These are phyloP conservation scores for Eretmochelys imbricata DNA, from an alignment of 2,113 vertebrate genomes.

Conservation along the genomic window DNA sequence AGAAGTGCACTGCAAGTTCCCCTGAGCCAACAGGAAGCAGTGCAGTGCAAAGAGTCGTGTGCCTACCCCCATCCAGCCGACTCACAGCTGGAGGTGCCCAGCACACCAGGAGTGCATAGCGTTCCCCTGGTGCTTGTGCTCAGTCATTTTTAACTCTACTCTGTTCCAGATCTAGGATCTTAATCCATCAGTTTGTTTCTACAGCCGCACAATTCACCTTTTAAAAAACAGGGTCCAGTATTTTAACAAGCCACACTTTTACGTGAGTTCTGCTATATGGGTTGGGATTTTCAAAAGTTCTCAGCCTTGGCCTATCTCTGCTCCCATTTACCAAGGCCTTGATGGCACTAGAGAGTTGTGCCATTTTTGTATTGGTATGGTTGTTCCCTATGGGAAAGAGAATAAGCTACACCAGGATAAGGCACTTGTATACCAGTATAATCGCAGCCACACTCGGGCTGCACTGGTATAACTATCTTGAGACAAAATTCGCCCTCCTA, in stretches of 20 bases:
- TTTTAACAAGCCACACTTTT: not conserved
- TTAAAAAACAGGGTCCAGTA: not conserved
- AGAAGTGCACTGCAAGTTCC: conserved; percentile 4
- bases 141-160: conserved; percentile 8
- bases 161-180: not conserved
- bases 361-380: fast-evolving
- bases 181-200: not conserved
- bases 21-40: conserved; percentile 16
- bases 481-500: not conserved
- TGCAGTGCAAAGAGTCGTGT: not conserved
- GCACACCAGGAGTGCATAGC: not conserved
- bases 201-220: not conserved
- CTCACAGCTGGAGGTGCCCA: not conserved
- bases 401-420: not conserved
- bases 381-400: not conserved
- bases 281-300: not conserved
- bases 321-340: not conserved
- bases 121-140: not conserved
- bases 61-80: not conserved
- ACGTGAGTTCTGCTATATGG: not conserved
- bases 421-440: not conserved
- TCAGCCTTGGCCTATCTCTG: not conserved
- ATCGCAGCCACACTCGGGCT: not conserved
- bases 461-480: not conserved
- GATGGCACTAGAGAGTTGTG: not conserved